phyloP scores from a whole-genome alignment of 2,113 vertebrate species.

The Coptodon rendalli region DNA sequence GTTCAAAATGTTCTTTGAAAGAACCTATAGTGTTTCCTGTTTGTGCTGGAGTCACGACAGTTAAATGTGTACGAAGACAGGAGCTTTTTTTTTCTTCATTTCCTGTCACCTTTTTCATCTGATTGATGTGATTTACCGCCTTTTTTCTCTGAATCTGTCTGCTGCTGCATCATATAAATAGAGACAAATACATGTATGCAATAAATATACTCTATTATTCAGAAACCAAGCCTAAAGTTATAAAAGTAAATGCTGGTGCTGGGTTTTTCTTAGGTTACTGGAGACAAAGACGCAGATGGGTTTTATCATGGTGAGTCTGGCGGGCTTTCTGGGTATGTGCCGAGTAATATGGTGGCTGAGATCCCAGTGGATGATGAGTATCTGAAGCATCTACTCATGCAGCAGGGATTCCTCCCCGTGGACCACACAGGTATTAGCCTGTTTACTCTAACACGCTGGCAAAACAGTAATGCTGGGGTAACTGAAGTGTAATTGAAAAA shows the following conservation, averaged over 20 bases:
- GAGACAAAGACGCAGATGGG: constrained; percentile 90
- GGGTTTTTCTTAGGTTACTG: constrained; percentile 73
- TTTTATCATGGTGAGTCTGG: constrained; percentile 86
- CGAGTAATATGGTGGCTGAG: constrained; percentile 95
- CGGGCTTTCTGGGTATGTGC: constrained; percentile 83
- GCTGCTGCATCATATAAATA: not conserved
- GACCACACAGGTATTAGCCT: constrained; percentile 73
- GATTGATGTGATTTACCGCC: not conserved
- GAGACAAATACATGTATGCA: not conserved
- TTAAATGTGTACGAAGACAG: not conserved
- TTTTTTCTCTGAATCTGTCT: not conserved
- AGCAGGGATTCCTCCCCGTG: constrained; percentile 75
- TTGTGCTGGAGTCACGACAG: not conserved
- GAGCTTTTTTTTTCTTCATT: constrained; percentile 4
- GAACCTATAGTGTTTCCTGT: constrained; percentile 31
- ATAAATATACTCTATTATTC: not conserved
- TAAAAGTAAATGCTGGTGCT: not conserved
- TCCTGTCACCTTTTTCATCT: constrained; percentile 30
- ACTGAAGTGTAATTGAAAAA: not conserved
- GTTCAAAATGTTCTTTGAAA: not conserved
- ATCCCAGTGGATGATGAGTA: constrained; percentile 79
- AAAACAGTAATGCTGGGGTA: not conserved
- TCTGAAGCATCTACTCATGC: constrained; percentile 76
- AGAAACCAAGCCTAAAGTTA: not conserved
- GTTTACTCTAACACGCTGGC: not conserved